Evolutionary conservation across 2,797 vertebrate genomes (phyloP).

Genomic region (Acrocephalus scirpaceus): DNA sequence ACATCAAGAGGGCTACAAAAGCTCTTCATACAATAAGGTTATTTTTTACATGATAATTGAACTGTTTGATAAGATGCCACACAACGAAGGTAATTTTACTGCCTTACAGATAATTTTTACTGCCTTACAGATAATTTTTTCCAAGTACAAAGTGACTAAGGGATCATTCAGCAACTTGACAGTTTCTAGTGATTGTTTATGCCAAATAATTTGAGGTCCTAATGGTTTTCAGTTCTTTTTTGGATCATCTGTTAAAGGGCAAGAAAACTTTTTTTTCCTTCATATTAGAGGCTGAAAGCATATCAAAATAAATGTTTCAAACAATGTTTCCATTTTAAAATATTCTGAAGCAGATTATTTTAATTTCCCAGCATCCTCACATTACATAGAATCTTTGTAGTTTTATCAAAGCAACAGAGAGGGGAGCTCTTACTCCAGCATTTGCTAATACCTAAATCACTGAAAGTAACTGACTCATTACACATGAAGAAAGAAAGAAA

Average conservation of each 20-base stretch:
- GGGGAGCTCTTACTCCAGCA: conserved; percentile 96
- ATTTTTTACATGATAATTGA: background rate
- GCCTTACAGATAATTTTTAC: background rate
- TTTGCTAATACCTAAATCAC: conserved; percentile 32
- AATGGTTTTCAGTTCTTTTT: background rate
- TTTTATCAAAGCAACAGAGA: conserved; percentile 83
- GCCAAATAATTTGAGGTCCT: background rate
- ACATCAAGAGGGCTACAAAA: background rate
- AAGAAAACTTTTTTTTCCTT: background rate
- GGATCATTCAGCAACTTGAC: background rate
- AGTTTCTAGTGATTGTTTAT: background rate
- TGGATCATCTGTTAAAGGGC: background rate
- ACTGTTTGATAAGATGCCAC: background rate
- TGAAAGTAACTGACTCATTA: conserved; percentile 61
- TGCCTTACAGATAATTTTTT: background rate
- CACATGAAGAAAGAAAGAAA: conserved; percentile 68
- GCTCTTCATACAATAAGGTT: background rate
- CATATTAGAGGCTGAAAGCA: background rate
- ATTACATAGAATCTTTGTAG: conserved; percentile 67
- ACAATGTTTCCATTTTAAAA: background rate
- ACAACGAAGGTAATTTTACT: background rate
- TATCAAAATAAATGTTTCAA: background rate
- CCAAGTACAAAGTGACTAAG: background rate
- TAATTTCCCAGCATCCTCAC: conserved; percentile 29
- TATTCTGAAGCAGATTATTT: background rate